Percentiles rank a stretch among this genome's conserved stretches.
phyloP scores from a whole-genome alignment of 2,113 vertebrate genomes.

The Ochotona princeps region DNA sequence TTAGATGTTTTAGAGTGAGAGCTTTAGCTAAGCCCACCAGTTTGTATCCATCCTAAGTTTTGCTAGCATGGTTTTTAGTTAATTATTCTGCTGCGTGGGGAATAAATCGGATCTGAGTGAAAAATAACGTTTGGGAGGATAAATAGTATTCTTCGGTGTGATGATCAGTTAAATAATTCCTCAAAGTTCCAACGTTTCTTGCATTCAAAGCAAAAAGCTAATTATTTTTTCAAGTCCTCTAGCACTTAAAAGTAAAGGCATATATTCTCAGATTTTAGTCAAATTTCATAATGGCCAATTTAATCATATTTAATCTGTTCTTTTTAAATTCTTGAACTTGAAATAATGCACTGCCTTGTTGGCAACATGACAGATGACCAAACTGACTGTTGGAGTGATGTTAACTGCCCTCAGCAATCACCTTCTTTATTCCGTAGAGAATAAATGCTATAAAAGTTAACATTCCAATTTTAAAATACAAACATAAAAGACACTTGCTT shows the following conservation, averaged over 20 bases:
- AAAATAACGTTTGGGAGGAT: background rate
- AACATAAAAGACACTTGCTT: background rate
- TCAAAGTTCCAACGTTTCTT: background rate
- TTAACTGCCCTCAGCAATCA: background rate
- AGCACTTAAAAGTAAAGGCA: background rate
- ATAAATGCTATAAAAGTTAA: conserved; percentile 7
- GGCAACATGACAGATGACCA: background rate
- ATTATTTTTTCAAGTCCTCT: background rate
- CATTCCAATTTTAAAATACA: background rate
- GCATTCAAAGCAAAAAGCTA: background rate
- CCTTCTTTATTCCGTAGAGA: background rate
- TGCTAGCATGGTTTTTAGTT: background rate
- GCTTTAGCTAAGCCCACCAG: background rate
- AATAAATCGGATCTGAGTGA: background rate
- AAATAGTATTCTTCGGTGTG: background rate
- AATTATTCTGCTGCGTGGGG: background rate
- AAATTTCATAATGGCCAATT: conserved; percentile 56
- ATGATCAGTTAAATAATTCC: background rate
- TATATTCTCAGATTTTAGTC: background rate
- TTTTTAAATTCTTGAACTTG: conserved; percentile 45
- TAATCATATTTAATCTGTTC: conserved; percentile 56
- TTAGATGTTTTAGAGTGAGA: background rate
- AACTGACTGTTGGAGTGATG: background rate
- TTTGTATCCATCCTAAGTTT: background rate
- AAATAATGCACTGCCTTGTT: background rate